A percentile compares a stretch with the other conserved stretches of the same genome.
Conservation (phyloP, 2,113 vertebrate species). For the Leucosticte australis region DNA sequence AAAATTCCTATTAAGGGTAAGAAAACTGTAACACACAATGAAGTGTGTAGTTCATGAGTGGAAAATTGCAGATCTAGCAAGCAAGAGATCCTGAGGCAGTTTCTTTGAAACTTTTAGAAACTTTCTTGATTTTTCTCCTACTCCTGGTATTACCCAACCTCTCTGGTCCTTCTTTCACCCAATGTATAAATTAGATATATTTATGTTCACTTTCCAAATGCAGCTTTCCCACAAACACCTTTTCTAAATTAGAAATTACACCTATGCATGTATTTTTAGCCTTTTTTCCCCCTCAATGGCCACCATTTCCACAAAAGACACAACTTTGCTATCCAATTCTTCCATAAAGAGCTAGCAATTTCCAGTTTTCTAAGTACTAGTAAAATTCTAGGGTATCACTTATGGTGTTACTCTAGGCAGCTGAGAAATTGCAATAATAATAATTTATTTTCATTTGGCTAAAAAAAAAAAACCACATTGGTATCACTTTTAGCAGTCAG, state of each 20-base stretch:
- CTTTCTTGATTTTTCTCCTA: not conserved
- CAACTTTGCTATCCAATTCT: not conserved
- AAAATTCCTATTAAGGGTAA: not conserved
- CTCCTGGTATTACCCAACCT: not conserved
- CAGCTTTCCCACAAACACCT: not conserved
- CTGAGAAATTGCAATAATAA: not conserved
- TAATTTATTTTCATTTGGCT: not conserved
- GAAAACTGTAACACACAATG: not conserved
- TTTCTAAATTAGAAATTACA: not conserved
- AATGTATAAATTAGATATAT: not conserved
- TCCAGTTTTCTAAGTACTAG: not conserved
- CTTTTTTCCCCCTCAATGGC: not conserved
- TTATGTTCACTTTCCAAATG: not conserved
- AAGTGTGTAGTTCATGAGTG: not conserved
- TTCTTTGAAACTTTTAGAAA: not conserved
- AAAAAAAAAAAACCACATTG: not conserved
- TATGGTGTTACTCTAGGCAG: not conserved
- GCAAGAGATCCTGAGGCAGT: not conserved
- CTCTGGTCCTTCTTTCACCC: not conserved
- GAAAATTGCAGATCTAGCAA: not conserved
- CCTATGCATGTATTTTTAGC: too few species aligned
- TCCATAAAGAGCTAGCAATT: not conserved
- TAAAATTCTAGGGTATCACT: not conserved
- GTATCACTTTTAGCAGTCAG: not conserved
- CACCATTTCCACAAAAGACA: not conserved